Evolutionary conservation across 2,888 invertebrate genomes (phyloP).

Genomic region (Lycaena phlaeas): DNA sequence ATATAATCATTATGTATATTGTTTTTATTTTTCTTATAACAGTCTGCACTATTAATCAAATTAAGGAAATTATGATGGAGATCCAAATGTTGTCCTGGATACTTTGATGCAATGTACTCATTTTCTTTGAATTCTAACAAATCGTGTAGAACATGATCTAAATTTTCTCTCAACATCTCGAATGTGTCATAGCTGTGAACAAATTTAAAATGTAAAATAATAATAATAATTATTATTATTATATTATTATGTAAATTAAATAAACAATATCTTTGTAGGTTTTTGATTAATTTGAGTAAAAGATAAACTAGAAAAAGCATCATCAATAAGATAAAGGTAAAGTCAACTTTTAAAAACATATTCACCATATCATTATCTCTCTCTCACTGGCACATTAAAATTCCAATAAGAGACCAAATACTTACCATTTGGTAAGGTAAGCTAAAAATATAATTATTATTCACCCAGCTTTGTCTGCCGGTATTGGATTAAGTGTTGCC

Average conservation of each 20-base stretch:
- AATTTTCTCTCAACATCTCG: conserved; percentile 88
- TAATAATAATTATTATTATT: too few species aligned
- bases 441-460: conserved; percentile 12
- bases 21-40: conserved; percentile 9
- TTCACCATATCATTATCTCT: too few species aligned
- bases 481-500: conserved; percentile 87
- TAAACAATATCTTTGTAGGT: too few species aligned
- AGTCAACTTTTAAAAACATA: too few species aligned
- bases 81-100: conserved; percentile 50
- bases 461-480: conserved; percentile 86
- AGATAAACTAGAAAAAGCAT: too few species aligned
- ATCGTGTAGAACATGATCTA: conserved; percentile 79
- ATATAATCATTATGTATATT: conserved; percentile 24
- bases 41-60: conserved; percentile 17
- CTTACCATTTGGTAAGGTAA: background rate
- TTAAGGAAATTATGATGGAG: conserved; percentile 37
- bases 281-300: too few species aligned
- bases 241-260: too few species aligned
- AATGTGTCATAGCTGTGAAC: conserved; percentile 84
- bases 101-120: conserved; percentile 36
- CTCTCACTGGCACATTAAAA: too few species aligned
- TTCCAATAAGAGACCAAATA: background rate
- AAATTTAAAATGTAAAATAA: too few species aligned
- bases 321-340: too few species aligned
- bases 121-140: conserved; percentile 72